Evolutionary conservation across 2,113 vertebrate genomes (phyloP).

Genomic region (Collichthys lucidus): DNA sequence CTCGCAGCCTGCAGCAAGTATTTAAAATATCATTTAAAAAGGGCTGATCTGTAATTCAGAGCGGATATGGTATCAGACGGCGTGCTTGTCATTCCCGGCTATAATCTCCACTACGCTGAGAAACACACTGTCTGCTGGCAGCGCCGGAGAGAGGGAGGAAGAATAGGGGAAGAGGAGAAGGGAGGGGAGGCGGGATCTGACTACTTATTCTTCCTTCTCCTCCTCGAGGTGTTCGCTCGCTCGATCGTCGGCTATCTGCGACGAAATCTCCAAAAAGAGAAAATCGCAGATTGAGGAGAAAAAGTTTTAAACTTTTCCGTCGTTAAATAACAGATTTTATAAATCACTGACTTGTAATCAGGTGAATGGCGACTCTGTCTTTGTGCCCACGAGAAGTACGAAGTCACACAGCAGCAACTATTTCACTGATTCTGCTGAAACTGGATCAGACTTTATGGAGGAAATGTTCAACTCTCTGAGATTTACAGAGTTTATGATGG

Average conservation of each 20-base stretch:
- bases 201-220: slow-evolving; percentile 63
- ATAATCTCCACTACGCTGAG: slow-evolving; percentile 78
- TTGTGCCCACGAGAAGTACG: no score
- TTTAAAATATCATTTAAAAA: slow-evolving; percentile 83
- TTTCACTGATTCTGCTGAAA: no score
- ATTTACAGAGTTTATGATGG: no score
- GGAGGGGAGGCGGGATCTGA: slow-evolving; percentile 16
- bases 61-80: slow-evolving; percentile 82
- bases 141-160: slow-evolving; percentile 59
- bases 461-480: no score
- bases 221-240: slow-evolving; percentile 59
- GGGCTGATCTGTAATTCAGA: slow-evolving; percentile 84
- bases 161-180: slow-evolving; percentile 15
- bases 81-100: slow-evolving; percentile 80
- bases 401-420: no score
- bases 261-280: slow-evolving; percentile 21
- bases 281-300: slow-evolving; percentile 13
- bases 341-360: no score
- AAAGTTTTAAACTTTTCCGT: neutral
- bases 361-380: no score
- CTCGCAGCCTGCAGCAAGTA: slow-evolving; percentile 79
- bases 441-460: no score
- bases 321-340: no score
- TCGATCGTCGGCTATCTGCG: slow-evolving; percentile 37
- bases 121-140: slow-evolving; percentile 79